Conservation (phyloP, 2,888 invertebrate genomes). For the Vannuccia rotundouncinata region DNA sequence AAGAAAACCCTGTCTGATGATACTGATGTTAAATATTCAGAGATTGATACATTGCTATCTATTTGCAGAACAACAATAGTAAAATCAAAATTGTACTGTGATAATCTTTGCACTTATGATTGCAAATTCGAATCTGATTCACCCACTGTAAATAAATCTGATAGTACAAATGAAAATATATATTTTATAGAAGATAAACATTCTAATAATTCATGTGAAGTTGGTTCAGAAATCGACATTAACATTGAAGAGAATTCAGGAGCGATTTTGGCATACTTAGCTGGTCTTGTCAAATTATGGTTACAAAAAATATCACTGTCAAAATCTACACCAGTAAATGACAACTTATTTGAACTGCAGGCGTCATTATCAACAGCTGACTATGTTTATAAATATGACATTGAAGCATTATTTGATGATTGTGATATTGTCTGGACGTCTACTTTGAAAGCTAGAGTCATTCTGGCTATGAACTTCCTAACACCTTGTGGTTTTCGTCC, state of each 20-base stretch:
- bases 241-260: not conserved
- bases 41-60: not conserved
- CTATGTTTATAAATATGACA: not conserved
- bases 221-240: not conserved
- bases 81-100: not conserved
- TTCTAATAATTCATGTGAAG: not conserved
- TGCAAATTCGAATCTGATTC: not conserved
- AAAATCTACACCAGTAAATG: not conserved
- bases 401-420: conserved; percentile 5
- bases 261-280: not conserved
- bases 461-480: not conserved
- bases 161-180: not conserved
- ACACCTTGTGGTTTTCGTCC: not conserved
- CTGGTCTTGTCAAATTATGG: not conserved
- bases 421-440: not conserved
- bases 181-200: not conserved
- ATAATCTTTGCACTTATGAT: conserved; percentile 1
- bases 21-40: not conserved
- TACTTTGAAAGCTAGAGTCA: not conserved
- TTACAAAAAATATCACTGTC: not conserved
- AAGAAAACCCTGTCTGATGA: not conserved
- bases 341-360: not conserved
- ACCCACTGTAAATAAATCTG: not conserved
- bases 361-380: not conserved
- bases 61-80: not conserved